Conservation (phyloP, 1,140 invertebrate genomes). For the Dendroctonus valens region DNA sequence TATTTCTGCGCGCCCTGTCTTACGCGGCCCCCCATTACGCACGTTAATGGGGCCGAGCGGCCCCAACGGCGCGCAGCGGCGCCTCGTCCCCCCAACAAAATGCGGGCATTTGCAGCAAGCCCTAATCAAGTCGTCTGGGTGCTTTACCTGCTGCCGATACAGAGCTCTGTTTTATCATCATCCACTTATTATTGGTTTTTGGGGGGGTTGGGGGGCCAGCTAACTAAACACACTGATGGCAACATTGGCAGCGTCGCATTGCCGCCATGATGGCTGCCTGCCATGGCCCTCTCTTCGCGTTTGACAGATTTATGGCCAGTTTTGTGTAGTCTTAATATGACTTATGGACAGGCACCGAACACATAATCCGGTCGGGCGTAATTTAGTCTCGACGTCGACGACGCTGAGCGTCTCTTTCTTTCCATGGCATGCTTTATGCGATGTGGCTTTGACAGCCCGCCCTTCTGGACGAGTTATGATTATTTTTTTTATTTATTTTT, state of each 20-base stretch:
- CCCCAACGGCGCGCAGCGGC: slow-evolving; percentile 32
- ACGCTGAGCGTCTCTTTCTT: slow-evolving; percentile 29
- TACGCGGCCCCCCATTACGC: slow-evolving; percentile 52
- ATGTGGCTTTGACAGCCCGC: slow-evolving; percentile 25
- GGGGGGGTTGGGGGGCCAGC: no score
- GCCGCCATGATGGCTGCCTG: slow-evolving; percentile 43
- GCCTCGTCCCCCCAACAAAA: slow-evolving; percentile 2
- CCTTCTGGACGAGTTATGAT: slow-evolving; percentile 2
- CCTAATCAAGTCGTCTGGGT: not conserved
- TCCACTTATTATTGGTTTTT: no score
- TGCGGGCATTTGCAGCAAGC: not conserved
- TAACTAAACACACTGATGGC: not conserved
- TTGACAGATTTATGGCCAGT: slow-evolving; percentile 53
- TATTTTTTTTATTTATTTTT: not conserved
- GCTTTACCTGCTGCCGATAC: no score
- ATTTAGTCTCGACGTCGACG: slow-evolving; percentile 37
- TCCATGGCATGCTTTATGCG: slow-evolving; percentile 23
- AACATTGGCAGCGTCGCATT: not conserved
- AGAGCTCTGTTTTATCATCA: no score
- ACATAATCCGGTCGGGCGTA: slow-evolving; percentile 47
- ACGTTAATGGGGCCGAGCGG: slow-evolving; percentile 51
- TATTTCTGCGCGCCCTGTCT: slow-evolving; percentile 52
- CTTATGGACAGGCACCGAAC: slow-evolving; percentile 52
- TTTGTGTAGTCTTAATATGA: slow-evolving; percentile 54
- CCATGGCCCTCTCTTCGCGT: slow-evolving; percentile 43